Evolutionary conservation across 2,888 invertebrate species (phyloP), one percentile per base, ranked within the genome.

Genomic region (Pyrochroa serraticornis): DNA sequence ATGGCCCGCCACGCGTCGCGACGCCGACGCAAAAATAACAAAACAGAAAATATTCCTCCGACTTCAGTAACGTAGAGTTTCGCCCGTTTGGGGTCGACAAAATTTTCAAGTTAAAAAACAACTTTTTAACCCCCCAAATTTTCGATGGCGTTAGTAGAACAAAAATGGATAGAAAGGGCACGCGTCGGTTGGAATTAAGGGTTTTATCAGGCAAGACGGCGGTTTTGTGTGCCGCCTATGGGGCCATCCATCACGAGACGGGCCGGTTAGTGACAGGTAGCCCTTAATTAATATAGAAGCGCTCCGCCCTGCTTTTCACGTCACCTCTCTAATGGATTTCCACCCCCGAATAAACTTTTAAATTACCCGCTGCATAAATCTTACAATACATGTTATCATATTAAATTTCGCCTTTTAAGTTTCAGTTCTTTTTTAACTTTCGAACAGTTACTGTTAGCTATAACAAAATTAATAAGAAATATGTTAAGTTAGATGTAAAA

Each of bases 251-350:
- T 77, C 77, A 77, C 72, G 67, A 71, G 74, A 73, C 73, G 72
- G 72, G 73, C 71, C 74, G 75, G 73, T 70, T 72, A 72, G 74
- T 77, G 77, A 77, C 77, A 77, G 77, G 76, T 77, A 75, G 75
- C 73, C 77, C 76, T 76, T 77, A 77, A 77, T 77, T 77, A 77
- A 77, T 77, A 77, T 77, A 77, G 76, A 76, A 75, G 73, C 75
- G 75, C 74, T 74, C 74, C 76, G 72, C 75, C 74, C 73, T 71
- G 75, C 75, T 75, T 76, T 76, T 76, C 75, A 74, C 75, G 76
- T 75, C 75, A 75, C 73, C 73, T 72, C 73, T 72, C 75, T 76
- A 76, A 76, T 76, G 76, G 76, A 76, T 76, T 76, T 70, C 74
- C 72, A 70, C 75, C 72, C 73, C 74, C 72, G 72, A 73, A 73